Evolutionary conservation across 2,888 invertebrate species (phyloP), one percentile per base, ranked within the genome.

Genomic region (Anticlea derivata): DNA sequence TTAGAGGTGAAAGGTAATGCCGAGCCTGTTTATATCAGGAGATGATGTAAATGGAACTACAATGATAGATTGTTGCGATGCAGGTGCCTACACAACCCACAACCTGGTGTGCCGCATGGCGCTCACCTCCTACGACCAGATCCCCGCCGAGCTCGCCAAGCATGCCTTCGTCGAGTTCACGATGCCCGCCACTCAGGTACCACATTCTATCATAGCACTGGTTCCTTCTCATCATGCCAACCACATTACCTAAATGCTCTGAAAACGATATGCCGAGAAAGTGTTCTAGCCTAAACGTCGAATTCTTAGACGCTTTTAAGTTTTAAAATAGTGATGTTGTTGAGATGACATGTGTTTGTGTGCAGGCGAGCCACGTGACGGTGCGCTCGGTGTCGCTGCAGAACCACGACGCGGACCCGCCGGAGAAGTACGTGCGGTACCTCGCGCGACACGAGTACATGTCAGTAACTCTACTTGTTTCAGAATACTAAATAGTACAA

Each of bases 341-440:
- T n/a, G n/a, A n/a, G n/a, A n/a, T n/a, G n/a, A n/a, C n/a, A n/a
- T n/a, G 17, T 27, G 12, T 11, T 26, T 22, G 29, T 12, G 11
- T 26, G n/a, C 41, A 51, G 51, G 95, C 94, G 41, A 65, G 66
- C 52, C 99, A 99, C 85, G 97, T 98, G 45, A 99, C 98, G 26
- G 96, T 98, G 63, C 93, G 99, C 65, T 99, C 98, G 64, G 97
- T 97, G 35, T 96, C 97, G 74, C 94, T 98, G 67, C 95, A 95
- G 81, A 94, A 95, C 76, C 96, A 96, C 62, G 96, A 96, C 75
- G 96, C 95, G 70, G 97, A 98, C 75, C 98, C 99, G 20, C 99
- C 99, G 7, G 99, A 99, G 91, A 99, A 99, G 91, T 99, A 98
- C 90, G 99, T 99, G 50, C 93, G 98, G 65, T 98, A 99, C 89